Conservation (phyloP, 2,113 vertebrate species). For the Gracilinanus agilis region DNA sequence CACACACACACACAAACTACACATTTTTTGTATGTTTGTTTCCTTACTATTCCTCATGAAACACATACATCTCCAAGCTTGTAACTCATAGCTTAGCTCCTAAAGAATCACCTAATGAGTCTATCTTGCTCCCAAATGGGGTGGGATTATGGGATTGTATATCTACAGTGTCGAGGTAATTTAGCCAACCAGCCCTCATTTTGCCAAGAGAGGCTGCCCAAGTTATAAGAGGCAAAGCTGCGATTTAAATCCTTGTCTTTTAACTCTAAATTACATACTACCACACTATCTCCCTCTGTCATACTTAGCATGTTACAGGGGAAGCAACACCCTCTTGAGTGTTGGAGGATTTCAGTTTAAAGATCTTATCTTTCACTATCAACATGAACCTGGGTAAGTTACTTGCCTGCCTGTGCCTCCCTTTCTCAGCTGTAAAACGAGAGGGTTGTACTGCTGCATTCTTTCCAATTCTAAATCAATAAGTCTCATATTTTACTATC, state of each 20-base stretch:
- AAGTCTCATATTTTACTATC: neutral
- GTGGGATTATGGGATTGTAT: neutral
- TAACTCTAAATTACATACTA: neutral
- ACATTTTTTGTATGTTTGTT: neutral
- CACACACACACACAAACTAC: neutral
- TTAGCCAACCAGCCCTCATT: neutral
- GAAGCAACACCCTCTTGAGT: neutral
- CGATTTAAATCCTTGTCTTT: neutral
- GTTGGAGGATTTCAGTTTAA: neutral
- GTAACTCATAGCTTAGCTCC: constrained; percentile 45
- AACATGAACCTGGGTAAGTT: neutral
- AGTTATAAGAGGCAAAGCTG: neutral
- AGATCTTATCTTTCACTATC: neutral
- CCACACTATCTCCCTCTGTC: neutral
- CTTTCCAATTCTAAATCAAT: neutral
- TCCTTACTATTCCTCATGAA: neutral
- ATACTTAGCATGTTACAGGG: neutral
- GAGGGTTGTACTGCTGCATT: neutral
- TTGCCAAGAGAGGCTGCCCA: neutral
- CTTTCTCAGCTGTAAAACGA: neutral
- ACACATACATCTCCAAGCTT: constrained; percentile 5
- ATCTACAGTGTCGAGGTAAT: neutral
- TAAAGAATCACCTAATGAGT: constrained; percentile 21
- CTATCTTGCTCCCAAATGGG: neutral
- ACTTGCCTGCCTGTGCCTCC: neutral